Conservation (phyloP, 2,888 invertebrate species). For the Papilio gigon region DNA sequence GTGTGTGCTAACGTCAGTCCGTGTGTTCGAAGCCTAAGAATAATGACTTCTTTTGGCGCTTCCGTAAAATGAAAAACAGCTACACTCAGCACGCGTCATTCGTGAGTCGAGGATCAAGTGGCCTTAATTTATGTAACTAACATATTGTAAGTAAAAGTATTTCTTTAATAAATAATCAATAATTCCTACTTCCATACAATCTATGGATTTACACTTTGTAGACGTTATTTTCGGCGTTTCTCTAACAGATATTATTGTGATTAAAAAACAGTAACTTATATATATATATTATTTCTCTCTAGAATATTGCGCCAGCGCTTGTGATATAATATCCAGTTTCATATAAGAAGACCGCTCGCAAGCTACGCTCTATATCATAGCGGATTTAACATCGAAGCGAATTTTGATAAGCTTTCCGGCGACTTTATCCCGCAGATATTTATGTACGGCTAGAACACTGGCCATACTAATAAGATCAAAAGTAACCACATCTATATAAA, state of each 20-base stretch:
- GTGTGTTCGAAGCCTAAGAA: not conserved
- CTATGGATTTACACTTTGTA: too few species aligned
- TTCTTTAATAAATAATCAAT: not conserved
- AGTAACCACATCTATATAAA: not conserved
- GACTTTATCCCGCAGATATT: not conserved
- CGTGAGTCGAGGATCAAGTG: conserved; percentile 15
- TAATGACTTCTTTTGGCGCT: conserved; percentile 23
- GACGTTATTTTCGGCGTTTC: too few species aligned
- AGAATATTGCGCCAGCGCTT: not conserved
- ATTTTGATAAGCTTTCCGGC: conserved; percentile 9
- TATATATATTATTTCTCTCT: not conserved
- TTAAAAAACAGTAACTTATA: not conserved
- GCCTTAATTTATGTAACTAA: not conserved
- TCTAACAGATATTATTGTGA: not conserved
- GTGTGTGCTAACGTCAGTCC: not conserved
- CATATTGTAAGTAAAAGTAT: not conserved
- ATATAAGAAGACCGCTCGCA: not conserved
- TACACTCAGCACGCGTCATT: conserved; percentile 12
- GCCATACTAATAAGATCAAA: not conserved
- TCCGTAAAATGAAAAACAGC: conserved; percentile 23
- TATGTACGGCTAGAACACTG: not conserved
- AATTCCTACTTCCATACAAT: not conserved
- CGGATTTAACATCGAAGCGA: conserved; percentile 1
- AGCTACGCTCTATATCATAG: conserved; percentile 1
- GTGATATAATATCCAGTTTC: not conserved